A percentile compares a stretch with the other conserved stretches of the same genome.
Evolutionary conservation across 2,797 vertebrate species (phyloP).

Genomic region (Calcarius lapponicus): DNA sequence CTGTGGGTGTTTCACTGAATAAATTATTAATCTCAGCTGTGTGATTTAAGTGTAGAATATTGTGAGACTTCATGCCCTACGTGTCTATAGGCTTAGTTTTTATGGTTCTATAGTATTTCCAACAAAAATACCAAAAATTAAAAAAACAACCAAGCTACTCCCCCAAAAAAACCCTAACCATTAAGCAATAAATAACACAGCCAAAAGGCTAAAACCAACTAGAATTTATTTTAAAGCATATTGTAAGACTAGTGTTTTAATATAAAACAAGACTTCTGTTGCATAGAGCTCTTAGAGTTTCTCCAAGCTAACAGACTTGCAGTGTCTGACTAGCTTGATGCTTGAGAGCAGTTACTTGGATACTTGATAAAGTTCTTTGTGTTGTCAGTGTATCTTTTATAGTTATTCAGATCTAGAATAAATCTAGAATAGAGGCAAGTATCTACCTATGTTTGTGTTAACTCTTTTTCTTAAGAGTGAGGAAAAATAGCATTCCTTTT

Average conservation of each 20-base stretch:
- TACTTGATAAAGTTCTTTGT: background rate
- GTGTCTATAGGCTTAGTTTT: background rate
- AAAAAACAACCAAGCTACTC: background rate
- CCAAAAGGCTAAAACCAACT: rapidly evolving
- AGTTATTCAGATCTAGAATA: background rate
- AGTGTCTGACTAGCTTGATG: background rate
- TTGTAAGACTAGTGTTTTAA: background rate
- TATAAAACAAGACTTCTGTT: background rate
- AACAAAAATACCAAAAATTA: background rate
- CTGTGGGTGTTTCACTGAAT: conserved; percentile 77
- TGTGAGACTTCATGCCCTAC: background rate
- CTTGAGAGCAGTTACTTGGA: background rate
- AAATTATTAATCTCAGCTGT: background rate
- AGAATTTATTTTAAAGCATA: background rate
- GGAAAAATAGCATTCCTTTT: background rate
- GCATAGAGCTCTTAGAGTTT: background rate
- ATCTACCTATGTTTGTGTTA: background rate
- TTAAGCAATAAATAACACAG: background rate
- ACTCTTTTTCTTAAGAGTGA: background rate
- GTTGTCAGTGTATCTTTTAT: background rate
- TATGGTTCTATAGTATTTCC: background rate
- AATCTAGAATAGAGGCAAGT: background rate
- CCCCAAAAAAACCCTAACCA: background rate
- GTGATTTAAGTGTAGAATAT: background rate
- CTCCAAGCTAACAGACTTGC: background rate